phyloP scores from a whole-genome alignment of 2,888 invertebrate species.

The Eretmocerus hayati region DNA sequence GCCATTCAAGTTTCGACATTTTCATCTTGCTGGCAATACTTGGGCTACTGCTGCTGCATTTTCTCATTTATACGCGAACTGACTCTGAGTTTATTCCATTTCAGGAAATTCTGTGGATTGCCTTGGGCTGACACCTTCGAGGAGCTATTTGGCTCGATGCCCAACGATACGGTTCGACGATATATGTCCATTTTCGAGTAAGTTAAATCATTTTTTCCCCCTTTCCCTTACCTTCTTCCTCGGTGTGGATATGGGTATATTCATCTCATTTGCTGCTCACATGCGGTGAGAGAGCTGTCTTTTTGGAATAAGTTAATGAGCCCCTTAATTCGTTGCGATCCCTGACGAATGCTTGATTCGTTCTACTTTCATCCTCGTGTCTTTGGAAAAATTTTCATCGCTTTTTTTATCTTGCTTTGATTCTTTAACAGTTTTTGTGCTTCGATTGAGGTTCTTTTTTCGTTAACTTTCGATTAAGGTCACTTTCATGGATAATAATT shows the following conservation, averaged over 20 bases:
- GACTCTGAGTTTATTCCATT: constrained; percentile 6
- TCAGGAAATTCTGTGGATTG: constrained; percentile 78
- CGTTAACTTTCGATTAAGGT: too few relatives aligned
- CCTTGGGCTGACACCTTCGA: constrained; percentile 71
- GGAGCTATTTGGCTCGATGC: constrained; percentile 79
- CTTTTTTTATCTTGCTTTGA: too few relatives aligned
- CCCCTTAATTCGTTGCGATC: too few relatives aligned
- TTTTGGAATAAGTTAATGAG: too few relatives aligned
- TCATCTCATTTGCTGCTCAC: too few relatives aligned
- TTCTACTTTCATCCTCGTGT: too few relatives aligned
- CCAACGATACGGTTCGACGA: constrained; percentile 76
- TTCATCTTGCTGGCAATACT: constrained; percentile 1
- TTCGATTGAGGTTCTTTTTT: too few relatives aligned
- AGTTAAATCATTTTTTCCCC: constrained; percentile 35
- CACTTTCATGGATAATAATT: too few relatives aligned
- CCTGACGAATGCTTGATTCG: too few relatives aligned
- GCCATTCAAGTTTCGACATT: constrained; percentile 10
- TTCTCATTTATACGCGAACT: constrained; percentile 4
- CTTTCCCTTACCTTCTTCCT: background rate
- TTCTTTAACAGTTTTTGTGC: too few relatives aligned
- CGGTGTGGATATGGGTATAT: background rate
- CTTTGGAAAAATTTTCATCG: too few relatives aligned
- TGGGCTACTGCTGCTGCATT: background rate
- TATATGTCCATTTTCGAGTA: constrained; percentile 79
- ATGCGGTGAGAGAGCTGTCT: too few relatives aligned